Conservation (phyloP, 2,888 invertebrate species). For the Seladonia tumulorum region DNA sequence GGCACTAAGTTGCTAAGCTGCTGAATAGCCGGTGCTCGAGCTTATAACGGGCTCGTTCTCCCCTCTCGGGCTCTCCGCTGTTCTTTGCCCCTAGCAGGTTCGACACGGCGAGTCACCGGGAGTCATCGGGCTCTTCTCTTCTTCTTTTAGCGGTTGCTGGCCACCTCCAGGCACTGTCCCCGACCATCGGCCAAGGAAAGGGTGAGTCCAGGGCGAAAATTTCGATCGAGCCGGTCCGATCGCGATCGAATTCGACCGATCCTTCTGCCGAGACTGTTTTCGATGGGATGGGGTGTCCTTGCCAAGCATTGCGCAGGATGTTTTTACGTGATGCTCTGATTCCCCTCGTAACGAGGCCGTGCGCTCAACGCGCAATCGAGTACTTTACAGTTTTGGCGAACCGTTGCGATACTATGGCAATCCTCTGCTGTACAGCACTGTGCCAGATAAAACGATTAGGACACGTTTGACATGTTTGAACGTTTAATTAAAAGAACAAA, state of each 20-base stretch:
- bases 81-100: slow-evolving; percentile 80
- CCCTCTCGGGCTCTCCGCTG: slow-evolving; percentile 82
- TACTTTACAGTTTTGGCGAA: not conserved
- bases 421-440: not conserved
- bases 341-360: not conserved
- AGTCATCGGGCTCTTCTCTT: slow-evolving; percentile 54
- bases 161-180: slow-evolving; percentile 22
- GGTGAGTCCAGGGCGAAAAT: slow-evolving; percentile 40
- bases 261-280: not conserved
- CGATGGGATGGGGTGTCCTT: not conserved
- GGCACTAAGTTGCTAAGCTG: slow-evolving; percentile 86
- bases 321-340: not conserved
- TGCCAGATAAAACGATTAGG: not conserved
- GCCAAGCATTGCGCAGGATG: not conserved
- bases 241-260: not conserved
- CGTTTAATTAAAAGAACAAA: not conserved
- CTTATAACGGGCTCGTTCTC: slow-evolving; percentile 86
- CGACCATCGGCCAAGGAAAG: slow-evolving; percentile 6
- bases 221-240: not conserved
- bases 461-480: not conserved
- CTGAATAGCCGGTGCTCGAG: slow-evolving; percentile 85
- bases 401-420: not conserved
- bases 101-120: slow-evolving; percentile 50
- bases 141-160: slow-evolving; percentile 51
- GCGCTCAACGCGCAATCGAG: not conserved